Percentiles rank a stretch among this genome's conserved stretches.
These are phyloP conservation scores for Bolborhynchus lineola DNA, from an alignment of 2,113 vertebrate genomes.

Conservation along the genomic window DNA sequence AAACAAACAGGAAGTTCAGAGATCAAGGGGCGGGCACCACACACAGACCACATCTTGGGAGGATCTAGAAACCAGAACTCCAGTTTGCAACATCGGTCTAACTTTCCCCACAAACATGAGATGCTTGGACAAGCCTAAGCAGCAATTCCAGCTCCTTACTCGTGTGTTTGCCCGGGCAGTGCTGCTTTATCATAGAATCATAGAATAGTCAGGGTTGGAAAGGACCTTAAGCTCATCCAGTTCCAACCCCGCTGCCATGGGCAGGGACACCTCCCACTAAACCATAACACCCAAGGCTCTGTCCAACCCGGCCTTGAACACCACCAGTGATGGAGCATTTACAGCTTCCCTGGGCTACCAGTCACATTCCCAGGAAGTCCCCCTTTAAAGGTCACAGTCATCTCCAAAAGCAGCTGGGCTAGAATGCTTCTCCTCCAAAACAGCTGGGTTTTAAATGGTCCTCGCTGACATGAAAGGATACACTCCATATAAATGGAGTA, in stretches of 20 bases:
- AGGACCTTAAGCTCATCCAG: no score
- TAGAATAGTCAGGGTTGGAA: no score
- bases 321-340: no score
- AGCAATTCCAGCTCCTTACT: neutral
- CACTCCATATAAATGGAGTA: fast-evolving
- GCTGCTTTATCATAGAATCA: neutral
- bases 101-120: neutral
- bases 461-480: neutral
- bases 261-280: no score
- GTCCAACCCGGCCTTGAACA: no score
- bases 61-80: neutral
- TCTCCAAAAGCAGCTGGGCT: neutral
- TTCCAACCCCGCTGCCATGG: no score
- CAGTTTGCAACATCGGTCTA: neutral
- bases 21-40: neutral
- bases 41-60: neutral
- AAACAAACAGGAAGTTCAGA: neutral
- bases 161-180: neutral
- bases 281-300: no score
- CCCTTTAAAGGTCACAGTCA: neutral
- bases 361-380: neutral
- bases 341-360: neutral
- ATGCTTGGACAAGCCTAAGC: neutral
- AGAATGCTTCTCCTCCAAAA: neutral
- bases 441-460: neutral